Evolutionary conservation across 2,797 vertebrate genomes (phyloP).

Genomic region (Scolopax rusticola): DNA sequence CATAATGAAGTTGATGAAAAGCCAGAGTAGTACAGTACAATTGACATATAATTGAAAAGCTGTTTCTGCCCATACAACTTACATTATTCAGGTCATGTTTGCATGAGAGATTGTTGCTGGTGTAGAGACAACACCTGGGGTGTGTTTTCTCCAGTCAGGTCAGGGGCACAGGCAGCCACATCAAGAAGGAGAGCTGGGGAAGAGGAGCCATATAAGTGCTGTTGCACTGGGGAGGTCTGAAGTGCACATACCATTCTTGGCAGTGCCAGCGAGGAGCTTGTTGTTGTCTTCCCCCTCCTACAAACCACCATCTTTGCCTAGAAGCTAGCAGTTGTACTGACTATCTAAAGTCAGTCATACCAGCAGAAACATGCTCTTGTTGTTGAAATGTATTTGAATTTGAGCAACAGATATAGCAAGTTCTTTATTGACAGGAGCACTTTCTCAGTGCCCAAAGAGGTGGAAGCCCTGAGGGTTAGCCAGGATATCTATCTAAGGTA

Average conservation of each 20-base stretch:
- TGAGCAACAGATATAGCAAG: not conserved
- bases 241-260: fast-evolving
- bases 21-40: not conserved
- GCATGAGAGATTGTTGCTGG: not conserved
- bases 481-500: not conserved
- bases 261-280: not conserved
- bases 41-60: not conserved
- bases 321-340: not conserved
- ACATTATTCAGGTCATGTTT: not conserved
- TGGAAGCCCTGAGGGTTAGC: not conserved
- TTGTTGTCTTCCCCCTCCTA: not conserved
- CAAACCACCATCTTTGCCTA: not conserved
- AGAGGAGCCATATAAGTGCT: not conserved
- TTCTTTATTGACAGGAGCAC: not conserved
- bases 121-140: not conserved
- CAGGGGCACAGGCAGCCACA: not conserved
- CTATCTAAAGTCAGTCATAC: not conserved
- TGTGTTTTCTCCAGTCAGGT: not conserved
- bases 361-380: not conserved
- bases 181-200: not conserved
- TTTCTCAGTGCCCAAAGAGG: not conserved
- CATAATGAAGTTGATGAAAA: not conserved
- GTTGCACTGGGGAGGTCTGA: not conserved
- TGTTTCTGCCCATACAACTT: not conserved
- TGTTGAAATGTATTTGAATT: not conserved